Base-by-base conservation (phyloP, 1,140 invertebrate genomes). In the Macrobrachium nipponense region DNA sequence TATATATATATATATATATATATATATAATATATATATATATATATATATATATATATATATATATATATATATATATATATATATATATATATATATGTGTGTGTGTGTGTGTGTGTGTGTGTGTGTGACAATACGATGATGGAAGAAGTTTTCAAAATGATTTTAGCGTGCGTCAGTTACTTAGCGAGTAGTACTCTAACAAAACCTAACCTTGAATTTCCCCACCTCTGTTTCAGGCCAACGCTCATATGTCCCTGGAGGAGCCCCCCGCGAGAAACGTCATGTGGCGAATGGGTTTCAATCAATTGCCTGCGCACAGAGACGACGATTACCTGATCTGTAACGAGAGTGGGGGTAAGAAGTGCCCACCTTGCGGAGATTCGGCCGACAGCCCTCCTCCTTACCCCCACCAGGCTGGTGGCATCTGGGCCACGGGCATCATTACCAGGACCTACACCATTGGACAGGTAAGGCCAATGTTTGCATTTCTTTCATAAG, bases 381-480 rank as follows among this genome's bases (percentile, higher is more conserved):
- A 89, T 76, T n/a, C 61, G 17, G 58, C 51, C 51, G 86, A 85
- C 51, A 73, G 77, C 23, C 82, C 82, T 15, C 14, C 66, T 0
- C 86, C 86, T n/a, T 83, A 85, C 61, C 82, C 85, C 10, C 86
- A 89, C 70, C 77, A 89, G 72, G 86, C 78, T 15, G 89, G 88
- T 0, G 89, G 89, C 8, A 82, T 80, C 17, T 89, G 75, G 80
- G 89, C 87, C 15, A 87, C 82, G 15, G 89, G 89, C 27, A 88
- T 88, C 80, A 89, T 89, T 44, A 82, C 80, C 61, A 84, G 88
- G 64, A 85, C 70, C n/a, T 89, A 89, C 73, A 85, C 68, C 23
- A 60, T 80, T 11, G 89, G 89, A 58, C 70, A 90, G 80, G 87
- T 88, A 17, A 68, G 82, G 27, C 27, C 27, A 36, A 2, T 36